Evolutionary conservation across 2,113 vertebrate species (phyloP), one percentile per base, ranked within the genome.

Genomic region (Psammodynastes pulverulentus): DNA sequence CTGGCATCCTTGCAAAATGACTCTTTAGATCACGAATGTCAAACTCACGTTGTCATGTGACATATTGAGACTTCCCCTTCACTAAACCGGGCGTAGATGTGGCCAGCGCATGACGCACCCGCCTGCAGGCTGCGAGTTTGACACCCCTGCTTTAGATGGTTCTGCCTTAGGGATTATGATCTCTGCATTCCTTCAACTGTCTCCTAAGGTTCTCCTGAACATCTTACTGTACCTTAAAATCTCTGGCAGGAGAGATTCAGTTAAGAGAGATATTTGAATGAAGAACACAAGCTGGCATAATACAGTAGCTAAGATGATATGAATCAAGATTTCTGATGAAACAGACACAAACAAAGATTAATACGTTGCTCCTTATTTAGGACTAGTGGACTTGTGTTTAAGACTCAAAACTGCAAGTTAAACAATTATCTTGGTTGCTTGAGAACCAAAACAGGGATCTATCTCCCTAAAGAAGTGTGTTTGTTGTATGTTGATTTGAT

Each of bases 401-500:
- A 6, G 26, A 56, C 86, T 46, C 90, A 23, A 84, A 46, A 17
- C 17, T 90, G 26, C 6, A n/a, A 1, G 89, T 94, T 29, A 87
- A 86, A 54, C 45, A 1, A 0, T 87, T n/a, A 46, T 19, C 45
- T 49, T 3, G 88, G 90, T 62, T 0, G 8, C 3, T 94, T 84
- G 9, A 8, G 84, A 94, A 94, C 85, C 53, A 93, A 88, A 89
- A 24, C 21, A 62, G 67, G 89, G 88, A 51, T 49, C 43, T 89
- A 54, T 49, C 52, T 92, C 87, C 67, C 93, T 58, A 87, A 90
- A 90, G 39, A 92, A 93, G 34, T 91, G 86, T 62, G 88, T 93
- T 92, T 29, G 19, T 45, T 58, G n/a, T 0, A 1, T 6, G 92
- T 26, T 89, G 51, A 91, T 95, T 96, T 94, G 62, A 86, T 92